phyloP scores from a whole-genome alignment of 2,888 invertebrate genomes.

The Thereva nobilitata region DNA sequence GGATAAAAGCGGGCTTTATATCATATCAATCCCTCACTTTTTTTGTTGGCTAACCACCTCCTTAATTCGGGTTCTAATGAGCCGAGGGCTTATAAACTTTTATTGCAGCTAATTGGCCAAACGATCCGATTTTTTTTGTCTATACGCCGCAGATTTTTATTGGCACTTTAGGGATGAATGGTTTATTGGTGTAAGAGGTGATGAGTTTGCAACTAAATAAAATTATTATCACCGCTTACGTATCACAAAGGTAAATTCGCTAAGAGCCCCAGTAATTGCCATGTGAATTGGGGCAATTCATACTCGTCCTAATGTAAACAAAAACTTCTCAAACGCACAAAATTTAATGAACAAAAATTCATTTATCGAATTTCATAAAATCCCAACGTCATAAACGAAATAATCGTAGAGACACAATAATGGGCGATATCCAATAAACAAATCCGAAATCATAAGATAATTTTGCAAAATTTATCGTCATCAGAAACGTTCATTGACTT shows the following conservation, averaged over 20 bases:
- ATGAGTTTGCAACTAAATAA: background rate
- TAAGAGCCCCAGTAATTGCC: too few species aligned
- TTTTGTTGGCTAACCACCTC: slow-evolving; percentile 8
- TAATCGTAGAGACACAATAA: too few species aligned
- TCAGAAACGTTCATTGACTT: too few species aligned
- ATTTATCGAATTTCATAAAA: too few species aligned
- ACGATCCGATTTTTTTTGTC: slow-evolving; percentile 18
- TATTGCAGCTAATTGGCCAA: slow-evolving; percentile 26
- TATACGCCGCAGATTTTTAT: background rate
- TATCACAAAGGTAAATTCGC: background rate
- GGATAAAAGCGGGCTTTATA: background rate
- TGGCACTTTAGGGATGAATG: background rate
- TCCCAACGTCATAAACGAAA: too few species aligned
- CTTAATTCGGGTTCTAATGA: slow-evolving; percentile 29
- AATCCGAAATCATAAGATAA: too few species aligned
- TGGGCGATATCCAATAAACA: too few species aligned
- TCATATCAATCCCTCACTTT: slow-evolving; percentile 13
- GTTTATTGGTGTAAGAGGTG: background rate
- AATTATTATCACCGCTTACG: background rate
- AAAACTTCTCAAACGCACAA: too few species aligned
- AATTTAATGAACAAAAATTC: too few species aligned
- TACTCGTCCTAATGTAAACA: too few species aligned
- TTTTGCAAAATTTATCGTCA: too few species aligned
- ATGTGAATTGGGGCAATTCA: too few species aligned
- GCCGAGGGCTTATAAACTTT: slow-evolving; percentile 17